These are phyloP conservation scores for Clivina fossor DNA, from an alignment of 2,888 invertebrate genomes.

Conservation along the genomic window DNA sequence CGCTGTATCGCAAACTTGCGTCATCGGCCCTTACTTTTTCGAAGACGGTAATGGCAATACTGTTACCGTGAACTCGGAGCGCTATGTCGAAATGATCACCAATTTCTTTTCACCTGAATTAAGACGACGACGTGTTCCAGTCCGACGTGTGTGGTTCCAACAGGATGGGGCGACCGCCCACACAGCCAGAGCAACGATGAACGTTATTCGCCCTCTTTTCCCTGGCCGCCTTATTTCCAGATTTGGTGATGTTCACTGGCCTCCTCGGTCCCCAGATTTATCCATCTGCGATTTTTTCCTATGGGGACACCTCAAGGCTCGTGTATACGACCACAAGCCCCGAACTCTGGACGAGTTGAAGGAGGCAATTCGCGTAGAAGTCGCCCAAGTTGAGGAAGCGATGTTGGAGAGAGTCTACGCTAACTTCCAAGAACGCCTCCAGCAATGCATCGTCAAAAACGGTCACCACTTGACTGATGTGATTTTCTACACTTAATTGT, in stretches of 20 bases:
- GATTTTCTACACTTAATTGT: too few relatives aligned
- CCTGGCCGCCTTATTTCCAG: constrained; percentile 15
- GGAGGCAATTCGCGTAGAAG: too few relatives aligned
- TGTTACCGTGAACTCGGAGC: constrained; percentile 23
- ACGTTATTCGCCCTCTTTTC: constrained; percentile 31
- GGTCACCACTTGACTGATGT: too few relatives aligned
- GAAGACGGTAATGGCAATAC: constrained; percentile 13
- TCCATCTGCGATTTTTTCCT: too few relatives aligned
- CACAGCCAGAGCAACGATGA: constrained; percentile 36
- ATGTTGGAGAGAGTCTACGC: too few relatives aligned
- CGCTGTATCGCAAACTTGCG: constrained; percentile 14
- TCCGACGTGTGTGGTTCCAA: constrained; percentile 39
- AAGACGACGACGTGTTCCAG: not conserved
- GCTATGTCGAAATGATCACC: constrained; percentile 16
- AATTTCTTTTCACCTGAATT: constrained; percentile 18
- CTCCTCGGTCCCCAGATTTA: constrained; percentile 18
- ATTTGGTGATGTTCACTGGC: not conserved
- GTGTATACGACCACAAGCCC: constrained; percentile 8
- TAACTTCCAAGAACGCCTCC: too few relatives aligned
- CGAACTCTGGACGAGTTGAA: too few relatives aligned
- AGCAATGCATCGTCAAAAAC: too few relatives aligned
- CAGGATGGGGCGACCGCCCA: constrained; percentile 39
- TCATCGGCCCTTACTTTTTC: constrained; percentile 18
- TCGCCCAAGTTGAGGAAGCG: too few relatives aligned
- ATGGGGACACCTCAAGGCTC: constrained; percentile 6